phyloP scores from a whole-genome alignment of 2,888 invertebrate species.

The Agrotis segetum region DNA sequence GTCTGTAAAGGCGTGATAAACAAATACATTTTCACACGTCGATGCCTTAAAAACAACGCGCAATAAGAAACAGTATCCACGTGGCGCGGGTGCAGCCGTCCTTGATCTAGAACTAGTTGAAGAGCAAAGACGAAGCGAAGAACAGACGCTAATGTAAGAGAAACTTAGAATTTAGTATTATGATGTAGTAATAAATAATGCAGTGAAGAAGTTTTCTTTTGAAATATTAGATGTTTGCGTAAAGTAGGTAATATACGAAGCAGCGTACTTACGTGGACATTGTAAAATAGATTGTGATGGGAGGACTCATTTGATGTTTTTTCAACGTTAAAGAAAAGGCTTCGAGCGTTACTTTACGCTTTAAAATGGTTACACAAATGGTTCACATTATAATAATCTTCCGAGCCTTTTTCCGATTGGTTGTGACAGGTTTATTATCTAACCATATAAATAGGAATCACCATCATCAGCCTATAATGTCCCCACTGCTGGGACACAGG shows the following conservation, averaged over 20 bases:
- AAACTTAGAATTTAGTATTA: slow-evolving; percentile 7
- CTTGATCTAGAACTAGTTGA: slow-evolving; percentile 37
- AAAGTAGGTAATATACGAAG: not conserved
- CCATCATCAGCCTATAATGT: too few species aligned
- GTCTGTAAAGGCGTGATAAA: too few species aligned
- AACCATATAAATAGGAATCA: too few species aligned
- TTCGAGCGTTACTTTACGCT: too few species aligned
- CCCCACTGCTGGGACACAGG: too few species aligned
- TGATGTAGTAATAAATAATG: slow-evolving; percentile 41
- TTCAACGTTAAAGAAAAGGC: too few species aligned
- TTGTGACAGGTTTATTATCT: too few species aligned
- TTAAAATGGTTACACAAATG: too few species aligned
- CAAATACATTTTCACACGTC: not conserved
- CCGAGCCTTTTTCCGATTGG: too few species aligned
- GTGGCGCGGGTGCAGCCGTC: slow-evolving; percentile 28
- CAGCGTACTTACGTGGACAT: not conserved
- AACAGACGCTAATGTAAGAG: slow-evolving; percentile 39
- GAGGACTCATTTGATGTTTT: too few species aligned
- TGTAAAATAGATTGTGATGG: not conserved
- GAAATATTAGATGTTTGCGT: slow-evolving; percentile 18
- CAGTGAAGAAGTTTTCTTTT: slow-evolving; percentile 1
- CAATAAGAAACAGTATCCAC: slow-evolving; percentile 21
- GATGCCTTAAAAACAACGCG: not conserved
- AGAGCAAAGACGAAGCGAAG: slow-evolving; percentile 49
- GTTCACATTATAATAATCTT: too few species aligned